Base-by-base conservation (phyloP, 2,797 vertebrate genomes). In the Melanotaenia trifasciata region DNA sequence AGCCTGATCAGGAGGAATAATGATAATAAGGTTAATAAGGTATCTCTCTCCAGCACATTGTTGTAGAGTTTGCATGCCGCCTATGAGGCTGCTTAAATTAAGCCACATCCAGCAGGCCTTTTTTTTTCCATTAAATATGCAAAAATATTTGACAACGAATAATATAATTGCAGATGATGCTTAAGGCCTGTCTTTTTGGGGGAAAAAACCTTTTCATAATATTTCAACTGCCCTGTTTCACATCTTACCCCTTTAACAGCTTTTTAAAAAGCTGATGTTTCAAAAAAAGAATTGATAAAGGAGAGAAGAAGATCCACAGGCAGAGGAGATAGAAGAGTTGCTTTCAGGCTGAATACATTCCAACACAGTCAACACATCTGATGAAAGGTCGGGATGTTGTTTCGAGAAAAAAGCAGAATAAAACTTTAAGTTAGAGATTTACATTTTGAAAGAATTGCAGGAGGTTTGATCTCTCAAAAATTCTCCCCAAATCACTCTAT, bases 11-110 rank as follows among this genome's bases (percentile, higher is more conserved):
- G 86, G 84, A 90, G 84, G 83, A 83, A 43, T 81, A 80, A 88
- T 80, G 87, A 93, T 89, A 86, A 87, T 79, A 83, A 70, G 84
- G 66, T 83, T 90, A 91, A 91, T 90, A 87, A 92, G 81, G 89
- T 94, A 94, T 94, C 94, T 93, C 84, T 82, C 68, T n/a, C 35
- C 83, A 64, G 86, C 94, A 95, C 92, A 92, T 93, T 93, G 88
- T 83, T 84, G 74, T 83, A 47, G 75, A 88, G 90, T 85, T 72
- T 89, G 86, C 84, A 77, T 75, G 83, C 81, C 66, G 86, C 91
- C 91, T 88, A 87, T 71, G 83, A 94, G 93, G 91, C 89, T 89
- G 89, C 89, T 92, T 86, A 92, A 84, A 92, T 89, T 87, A 93
- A 93, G 72, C 77, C 82, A 89, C 87, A 89, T 90, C 88, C 89